Conservation (phyloP, 1,140 invertebrate species). For the Argopecten irradians region DNA sequence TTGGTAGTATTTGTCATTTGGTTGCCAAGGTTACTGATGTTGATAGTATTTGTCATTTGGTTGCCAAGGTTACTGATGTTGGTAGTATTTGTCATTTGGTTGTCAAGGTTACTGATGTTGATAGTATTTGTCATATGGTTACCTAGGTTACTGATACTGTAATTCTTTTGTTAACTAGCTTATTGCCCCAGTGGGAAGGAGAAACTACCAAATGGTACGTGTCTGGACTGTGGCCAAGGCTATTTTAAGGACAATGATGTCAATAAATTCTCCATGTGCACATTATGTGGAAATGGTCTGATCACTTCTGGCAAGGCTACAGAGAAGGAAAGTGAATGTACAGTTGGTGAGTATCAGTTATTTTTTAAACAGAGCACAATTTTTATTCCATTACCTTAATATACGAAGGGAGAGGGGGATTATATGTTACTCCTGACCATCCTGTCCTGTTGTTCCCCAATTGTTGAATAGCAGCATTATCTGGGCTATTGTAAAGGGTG, state of each 20-base stretch:
- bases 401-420: too few species aligned
- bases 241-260: slow-evolving; percentile 57
- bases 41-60: background rate
- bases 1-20: too few species aligned
- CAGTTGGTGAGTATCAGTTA: slow-evolving; percentile 44
- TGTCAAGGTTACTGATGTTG: too few species aligned
- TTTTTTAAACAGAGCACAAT: too few species aligned
- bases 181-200: slow-evolving; percentile 54
- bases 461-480: too few species aligned
- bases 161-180: slow-evolving; percentile 39
- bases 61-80: background rate
- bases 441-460: too few species aligned
- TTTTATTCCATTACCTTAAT: too few species aligned
- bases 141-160: background rate
- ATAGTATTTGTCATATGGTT: too few species aligned
- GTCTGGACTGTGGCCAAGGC: slow-evolving; percentile 45
- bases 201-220: slow-evolving; percentile 41
- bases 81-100: too few species aligned
- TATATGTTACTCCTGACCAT: too few species aligned
- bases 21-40: too few species aligned
- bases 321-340: slow-evolving; percentile 43
- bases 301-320: slow-evolving; percentile 44
- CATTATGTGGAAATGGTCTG: slow-evolving; percentile 33
- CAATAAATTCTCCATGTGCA: slow-evolving; percentile 47
- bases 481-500: too few species aligned